A percentile compares a stretch with the other conserved stretches of the same genome.
Conservation (phyloP, 2,113 vertebrate species). For the Hyla sarda region DNA sequence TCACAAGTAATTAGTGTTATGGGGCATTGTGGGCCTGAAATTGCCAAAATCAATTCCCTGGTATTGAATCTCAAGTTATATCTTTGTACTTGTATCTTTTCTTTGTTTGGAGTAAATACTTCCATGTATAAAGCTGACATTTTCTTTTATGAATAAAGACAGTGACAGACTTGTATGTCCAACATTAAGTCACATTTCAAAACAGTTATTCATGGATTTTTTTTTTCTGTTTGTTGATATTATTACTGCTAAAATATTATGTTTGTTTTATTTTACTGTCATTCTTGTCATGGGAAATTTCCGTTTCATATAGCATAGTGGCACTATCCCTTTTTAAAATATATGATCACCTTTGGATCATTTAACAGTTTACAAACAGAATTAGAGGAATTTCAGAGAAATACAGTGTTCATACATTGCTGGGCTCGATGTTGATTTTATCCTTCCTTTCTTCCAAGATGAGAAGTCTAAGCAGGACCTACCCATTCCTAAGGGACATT, state of each 20-base stretch:
- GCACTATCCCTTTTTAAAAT: not conserved
- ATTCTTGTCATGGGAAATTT: not conserved
- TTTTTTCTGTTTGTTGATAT: not conserved
- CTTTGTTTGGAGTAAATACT: not conserved
- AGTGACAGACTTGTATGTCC: not conserved
- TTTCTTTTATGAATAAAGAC: slow-evolving; percentile 5
- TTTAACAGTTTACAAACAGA: too few species aligned
- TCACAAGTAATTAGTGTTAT: slow-evolving; percentile 49
- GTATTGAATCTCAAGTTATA: slow-evolving; percentile 36
- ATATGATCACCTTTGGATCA: too few species aligned
- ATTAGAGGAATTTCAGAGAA: too few species aligned
- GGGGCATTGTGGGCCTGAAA: slow-evolving; percentile 2
- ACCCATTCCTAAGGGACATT: too few species aligned
- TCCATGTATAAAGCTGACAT: slow-evolving; percentile 32
- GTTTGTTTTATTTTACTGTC: not conserved
- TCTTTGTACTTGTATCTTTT: not conserved
- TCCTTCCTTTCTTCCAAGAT: too few species aligned
- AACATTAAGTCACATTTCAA: not conserved
- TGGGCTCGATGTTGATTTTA: too few species aligned
- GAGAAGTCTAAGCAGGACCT: too few species aligned
- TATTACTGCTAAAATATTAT: not conserved
- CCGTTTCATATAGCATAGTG: too few species aligned
- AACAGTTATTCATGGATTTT: too few species aligned
- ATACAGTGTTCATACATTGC: too few species aligned
- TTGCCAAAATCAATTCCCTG: slow-evolving; percentile 24